Percentiles rank a stretch among this genome's conserved stretches.
Conservation (phyloP, 2,888 invertebrate genomes). For the Noctua fimbriata region DNA sequence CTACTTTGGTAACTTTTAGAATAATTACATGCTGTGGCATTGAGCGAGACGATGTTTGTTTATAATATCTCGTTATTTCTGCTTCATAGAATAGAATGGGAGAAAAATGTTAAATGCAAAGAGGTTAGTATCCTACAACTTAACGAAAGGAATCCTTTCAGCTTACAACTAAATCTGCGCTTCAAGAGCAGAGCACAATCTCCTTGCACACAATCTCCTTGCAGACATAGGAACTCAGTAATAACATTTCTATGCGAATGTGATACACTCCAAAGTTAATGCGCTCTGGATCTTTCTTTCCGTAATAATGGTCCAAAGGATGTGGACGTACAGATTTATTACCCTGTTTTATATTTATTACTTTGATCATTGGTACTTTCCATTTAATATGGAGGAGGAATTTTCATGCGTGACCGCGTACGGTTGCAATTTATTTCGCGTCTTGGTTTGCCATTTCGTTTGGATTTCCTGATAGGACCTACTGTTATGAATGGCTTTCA, state of each 20-base stretch:
- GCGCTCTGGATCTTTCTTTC: slow-evolving; percentile 62
- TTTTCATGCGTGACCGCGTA: slow-evolving; percentile 61
- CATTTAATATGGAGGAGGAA: slow-evolving; percentile 63
- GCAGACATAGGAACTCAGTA: slow-evolving; percentile 36
- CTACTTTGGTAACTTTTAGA: slow-evolving; percentile 45
- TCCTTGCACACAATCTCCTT: slow-evolving; percentile 51
- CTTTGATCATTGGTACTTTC: slow-evolving; percentile 67
- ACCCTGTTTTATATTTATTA: slow-evolving; percentile 68
- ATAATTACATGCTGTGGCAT: slow-evolving; percentile 45
- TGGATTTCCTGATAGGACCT: slow-evolving; percentile 40
- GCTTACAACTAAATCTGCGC: slow-evolving; percentile 48
- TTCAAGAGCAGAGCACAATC: slow-evolving; percentile 30
- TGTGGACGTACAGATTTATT: slow-evolving; percentile 68
- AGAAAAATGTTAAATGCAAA: neutral
- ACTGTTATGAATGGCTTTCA: slow-evolving; percentile 37
- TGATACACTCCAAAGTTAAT: slow-evolving; percentile 67
- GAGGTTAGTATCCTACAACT: neutral
- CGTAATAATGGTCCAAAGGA: slow-evolving; percentile 66
- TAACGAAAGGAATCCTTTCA: slow-evolving; percentile 35
- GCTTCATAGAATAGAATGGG: neutral
- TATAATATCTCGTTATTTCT: slow-evolving; percentile 17
- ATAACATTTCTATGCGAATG: slow-evolving; percentile 60
- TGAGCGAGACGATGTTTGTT: slow-evolving; percentile 25
- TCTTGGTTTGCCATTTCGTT: slow-evolving; percentile 49
- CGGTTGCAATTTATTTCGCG: slow-evolving; percentile 53